Evolutionary conservation across 1,140 invertebrate genomes (phyloP), one percentile per base, ranked within the genome.

Genomic region (Cyclargus thomasi): DNA sequence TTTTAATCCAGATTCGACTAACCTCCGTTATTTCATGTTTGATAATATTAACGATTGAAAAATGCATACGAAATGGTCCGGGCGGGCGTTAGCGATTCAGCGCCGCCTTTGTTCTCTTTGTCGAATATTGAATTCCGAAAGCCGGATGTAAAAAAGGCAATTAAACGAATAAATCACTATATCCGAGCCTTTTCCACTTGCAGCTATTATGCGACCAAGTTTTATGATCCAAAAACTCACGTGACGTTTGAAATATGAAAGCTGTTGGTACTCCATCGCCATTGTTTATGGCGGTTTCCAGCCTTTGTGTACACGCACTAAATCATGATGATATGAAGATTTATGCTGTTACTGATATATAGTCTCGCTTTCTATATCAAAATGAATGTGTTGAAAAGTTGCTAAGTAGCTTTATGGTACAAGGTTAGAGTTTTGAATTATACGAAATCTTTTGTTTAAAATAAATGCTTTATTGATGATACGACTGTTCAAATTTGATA

Each of bases 181-280:
- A 72, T 77, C 68, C 72, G 69, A 70, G 65, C 67, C 72, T 76
- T 75, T 79, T 75, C 68, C 67, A 71, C 74, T 73, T 72, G 68
- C 69, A 74, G 69, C 76, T 76, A 73, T 79, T 73, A 77, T 70
- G 67, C 73, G 62, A 70, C 57, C 64, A 69, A 69, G 70, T 78
- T 83, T 83, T 79, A 78, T 80, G 73, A 74, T 75, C 64, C 65
- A 68, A 71, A 66, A 67, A 70, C 69, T 74, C 76, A 76, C 81
- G 80, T 80, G 75, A 68, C 70, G 75, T 83, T 80, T 88, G 85
- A 85, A 79, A 78, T 85, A 88, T 88, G 83, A 83, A 84, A 83
- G 79, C 79, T 77, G 77, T 86, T 80, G 79, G 78, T 82, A 85
- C 82, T 82, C 79, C 75, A 78, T 82, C 73, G 74, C 63, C 65